Conservation (phyloP, 2,888 invertebrate species). For the Drosophila sordidula region DNA sequence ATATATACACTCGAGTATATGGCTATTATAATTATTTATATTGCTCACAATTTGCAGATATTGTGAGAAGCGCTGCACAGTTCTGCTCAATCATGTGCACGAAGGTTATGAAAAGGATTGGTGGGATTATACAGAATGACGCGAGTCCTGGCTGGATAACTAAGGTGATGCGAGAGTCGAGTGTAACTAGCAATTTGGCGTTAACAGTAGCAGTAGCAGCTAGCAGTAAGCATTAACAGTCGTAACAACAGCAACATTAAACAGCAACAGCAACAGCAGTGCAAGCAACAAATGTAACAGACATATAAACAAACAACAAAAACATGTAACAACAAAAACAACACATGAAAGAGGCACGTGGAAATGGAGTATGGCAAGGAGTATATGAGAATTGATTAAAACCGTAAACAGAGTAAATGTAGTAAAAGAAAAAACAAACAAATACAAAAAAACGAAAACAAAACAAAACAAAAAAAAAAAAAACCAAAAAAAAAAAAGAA, state of each 20-base stretch:
- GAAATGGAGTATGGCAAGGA: slow-evolving; percentile 17
- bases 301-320: slow-evolving; percentile 13
- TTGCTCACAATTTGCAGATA: slow-evolving; percentile 88
- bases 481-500: neutral
- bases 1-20: too few species aligned
- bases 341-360: slow-evolving; percentile 35
- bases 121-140: slow-evolving; percentile 97
- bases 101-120: slow-evolving; percentile 99
- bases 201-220: slow-evolving; percentile 44
- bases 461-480: slow-evolving; percentile 6
- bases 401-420: neutral
- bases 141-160: slow-evolving; percentile 80
- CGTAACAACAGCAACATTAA: slow-evolving; percentile 14
- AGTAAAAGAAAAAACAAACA: neutral
- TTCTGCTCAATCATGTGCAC: slow-evolving; percentile 97
- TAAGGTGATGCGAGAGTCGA: slow-evolving; percentile 53
- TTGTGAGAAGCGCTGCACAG: slow-evolving; percentile 98
- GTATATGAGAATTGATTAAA: slow-evolving; percentile 3
- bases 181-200: slow-evolving; percentile 56
- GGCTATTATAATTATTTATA: neutral
- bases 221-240: slow-evolving; percentile 30
- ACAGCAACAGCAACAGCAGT: slow-evolving; percentile 13
- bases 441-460: slow-evolving; percentile 1
- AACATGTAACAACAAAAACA: slow-evolving; percentile 10
- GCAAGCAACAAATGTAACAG: slow-evolving; percentile 36